phyloP scores from a whole-genome alignment of 1,140 invertebrate genomes.

The Rhopalosiphum padi region DNA sequence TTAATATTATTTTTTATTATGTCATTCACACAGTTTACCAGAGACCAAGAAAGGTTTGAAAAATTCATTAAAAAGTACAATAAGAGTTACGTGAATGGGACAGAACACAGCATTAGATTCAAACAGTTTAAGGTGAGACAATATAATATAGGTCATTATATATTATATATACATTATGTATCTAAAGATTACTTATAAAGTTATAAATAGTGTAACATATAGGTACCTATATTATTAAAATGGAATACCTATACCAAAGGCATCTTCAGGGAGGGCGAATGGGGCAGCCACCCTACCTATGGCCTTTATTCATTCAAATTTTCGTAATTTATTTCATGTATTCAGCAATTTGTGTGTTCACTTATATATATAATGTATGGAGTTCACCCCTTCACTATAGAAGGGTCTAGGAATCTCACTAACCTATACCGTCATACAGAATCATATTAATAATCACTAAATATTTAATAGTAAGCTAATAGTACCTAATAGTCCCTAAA shows the following conservation, averaged over 20 bases:
- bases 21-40: neutral
- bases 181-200: neutral
- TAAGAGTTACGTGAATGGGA: conserved; percentile 31
- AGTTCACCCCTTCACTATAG: no score
- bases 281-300: no score
- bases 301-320: no score
- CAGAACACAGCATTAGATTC: conserved; percentile 26
- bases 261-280: no score
- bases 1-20: conserved; percentile 28
- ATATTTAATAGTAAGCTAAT: no score
- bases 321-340: no score
- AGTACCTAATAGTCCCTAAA: neutral
- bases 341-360: no score
- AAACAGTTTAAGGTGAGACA: conserved; percentile 37
- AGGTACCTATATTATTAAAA: neutral
- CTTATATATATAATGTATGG: no score
- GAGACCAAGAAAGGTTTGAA: neutral
- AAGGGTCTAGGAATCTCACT: no score
- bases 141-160: neutral
- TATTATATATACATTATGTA: neutral
- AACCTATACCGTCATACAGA: no score
- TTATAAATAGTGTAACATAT: neutral
- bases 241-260: neutral
- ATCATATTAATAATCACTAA: neutral
- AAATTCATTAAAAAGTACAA: conserved; percentile 23